phyloP scores from a whole-genome alignment of 2,888 invertebrate species.

The Agrochola litura region DNA sequence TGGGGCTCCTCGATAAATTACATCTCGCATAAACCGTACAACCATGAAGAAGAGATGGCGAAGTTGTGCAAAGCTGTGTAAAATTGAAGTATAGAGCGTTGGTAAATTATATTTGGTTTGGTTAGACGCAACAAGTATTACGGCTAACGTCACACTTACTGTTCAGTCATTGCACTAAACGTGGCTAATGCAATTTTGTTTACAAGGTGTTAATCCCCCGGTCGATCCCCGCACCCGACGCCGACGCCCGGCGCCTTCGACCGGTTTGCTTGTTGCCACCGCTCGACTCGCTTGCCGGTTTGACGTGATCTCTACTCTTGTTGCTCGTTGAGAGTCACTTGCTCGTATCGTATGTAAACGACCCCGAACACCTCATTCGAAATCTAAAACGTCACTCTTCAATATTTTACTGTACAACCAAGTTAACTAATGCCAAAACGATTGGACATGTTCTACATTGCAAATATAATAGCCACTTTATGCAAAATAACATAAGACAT shows the following conservation, averaged over 20 bases:
- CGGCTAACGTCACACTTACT: constrained; percentile 60
- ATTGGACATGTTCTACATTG: constrained; percentile 34
- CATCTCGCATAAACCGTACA: constrained; percentile 46
- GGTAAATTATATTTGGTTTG: constrained; percentile 49
- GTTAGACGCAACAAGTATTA: constrained; percentile 60
- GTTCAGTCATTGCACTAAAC: constrained; percentile 73
- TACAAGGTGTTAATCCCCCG: constrained; percentile 87
- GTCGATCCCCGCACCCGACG: constrained; percentile 79
- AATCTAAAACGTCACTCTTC: constrained; percentile 69
- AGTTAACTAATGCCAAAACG: constrained; percentile 29
- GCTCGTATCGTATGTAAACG: constrained; percentile 86
- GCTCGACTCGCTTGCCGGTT: constrained; percentile 86
- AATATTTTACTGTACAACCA: constrained; percentile 44
- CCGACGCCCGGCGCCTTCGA: constrained; percentile 87
- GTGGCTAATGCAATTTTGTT: constrained; percentile 87
- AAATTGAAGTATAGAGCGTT: constrained; percentile 50
- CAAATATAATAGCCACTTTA: constrained; percentile 19
- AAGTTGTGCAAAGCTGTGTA: constrained; percentile 50
- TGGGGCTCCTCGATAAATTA: constrained; percentile 44
- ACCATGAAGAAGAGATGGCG: constrained; percentile 45
- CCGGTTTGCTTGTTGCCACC: constrained; percentile 88
- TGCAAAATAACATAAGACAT: constrained; percentile 26
- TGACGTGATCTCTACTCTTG: constrained; percentile 88
- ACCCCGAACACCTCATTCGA: constrained; percentile 82
- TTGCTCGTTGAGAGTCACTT: constrained; percentile 84